Evolutionary conservation across 2,888 invertebrate genomes (phyloP), one percentile per base, ranked within the genome.

Genomic region (Agriopis leucophaearia): DNA sequence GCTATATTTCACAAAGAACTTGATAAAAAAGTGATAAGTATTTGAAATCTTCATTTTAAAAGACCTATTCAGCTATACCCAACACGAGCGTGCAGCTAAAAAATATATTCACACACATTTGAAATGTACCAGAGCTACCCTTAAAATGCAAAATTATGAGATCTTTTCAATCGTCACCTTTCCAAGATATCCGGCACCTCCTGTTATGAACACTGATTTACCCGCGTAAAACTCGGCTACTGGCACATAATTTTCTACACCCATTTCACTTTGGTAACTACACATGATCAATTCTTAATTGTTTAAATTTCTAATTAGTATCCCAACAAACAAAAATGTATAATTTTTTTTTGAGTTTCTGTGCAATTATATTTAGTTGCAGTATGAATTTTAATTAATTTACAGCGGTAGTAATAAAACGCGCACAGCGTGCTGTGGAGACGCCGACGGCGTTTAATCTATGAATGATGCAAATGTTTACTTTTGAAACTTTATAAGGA

Each of bases 121-220:
- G n/a, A n/a, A n/a, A n/a, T n/a, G n/a, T n/a, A n/a, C n/a, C n/a
- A n/a, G n/a, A n/a, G n/a, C n/a, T n/a, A n/a, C n/a, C n/a, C n/a
- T n/a, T n/a, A n/a, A n/a, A n/a, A n/a, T n/a, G n/a, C n/a, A n/a
- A n/a, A n/a, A n/a, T n/a, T n/a, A n/a, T n/a, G n/a, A n/a, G n/a
- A n/a, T n/a, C n/a, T 45, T 18, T 27, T 35, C 13, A 16, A 12
- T 12, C 4, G 70, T 64, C 71, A 83, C 85, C 74, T 82, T 83
- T 56, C 85, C 85, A 7, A 85, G 68, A 67, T 81, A 85, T 15
- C 85, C 85, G 4, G 85, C 80, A 0, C 77, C 84, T 8, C 85
- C 85, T 6, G 84, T 85, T 0, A 85, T 73, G 6, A 85, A 82
- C 4, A 85, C 72, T 0, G 83, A 82, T 70, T 79, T 82, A 10